These are phyloP conservation scores for Drosophila prolongata DNA, from an alignment of 2,888 invertebrate genomes.

Conservation along the genomic window DNA sequence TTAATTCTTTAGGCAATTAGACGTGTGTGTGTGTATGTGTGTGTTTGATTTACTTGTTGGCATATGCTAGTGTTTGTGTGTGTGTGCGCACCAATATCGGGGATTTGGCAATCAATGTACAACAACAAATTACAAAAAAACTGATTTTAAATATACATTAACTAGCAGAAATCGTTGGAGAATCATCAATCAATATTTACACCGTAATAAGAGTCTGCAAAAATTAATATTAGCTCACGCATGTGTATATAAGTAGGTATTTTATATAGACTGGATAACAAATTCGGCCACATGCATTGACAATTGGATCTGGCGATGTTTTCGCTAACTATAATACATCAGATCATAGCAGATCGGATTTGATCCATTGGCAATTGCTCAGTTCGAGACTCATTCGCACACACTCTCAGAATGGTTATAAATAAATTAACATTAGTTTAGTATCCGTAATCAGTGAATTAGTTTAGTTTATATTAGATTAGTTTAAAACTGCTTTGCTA, in stretches of 20 bases:
- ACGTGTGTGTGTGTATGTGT: conserved; percentile 26
- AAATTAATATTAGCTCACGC: conserved; percentile 7
- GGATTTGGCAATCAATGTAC: conserved; percentile 46
- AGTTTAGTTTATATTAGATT: conserved; percentile 37
- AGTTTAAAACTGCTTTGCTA: conserved; percentile 41
- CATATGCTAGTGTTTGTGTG: conserved; percentile 8
- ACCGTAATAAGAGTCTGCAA: conserved; percentile 33
- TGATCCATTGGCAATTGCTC: conserved; percentile 13
- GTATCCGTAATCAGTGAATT: conserved; percentile 44
- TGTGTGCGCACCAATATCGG: conserved; percentile 41
- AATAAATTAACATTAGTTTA: conserved; percentile 72
- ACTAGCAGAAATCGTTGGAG: conserved; percentile 35
- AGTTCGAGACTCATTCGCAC: conserved; percentile 49
- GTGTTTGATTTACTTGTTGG: conserved; percentile 3
- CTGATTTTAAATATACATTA: conserved; percentile 33
- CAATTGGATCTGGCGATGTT: conserved; percentile 15
- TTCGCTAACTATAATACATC: conserved; percentile 57
- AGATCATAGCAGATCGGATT: conserved; percentile 4
- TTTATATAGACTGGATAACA: conserved; percentile 61
- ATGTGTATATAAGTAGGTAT: neutral
- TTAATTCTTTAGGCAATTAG: conserved; percentile 61
- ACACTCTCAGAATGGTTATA: conserved; percentile 48
- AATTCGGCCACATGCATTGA: conserved; percentile 61
- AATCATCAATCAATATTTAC: conserved; percentile 43
- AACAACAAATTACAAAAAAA: conserved; percentile 48